Base-by-base conservation (phyloP, 1,140 invertebrate genomes). In the Achatina immaculata region DNA sequence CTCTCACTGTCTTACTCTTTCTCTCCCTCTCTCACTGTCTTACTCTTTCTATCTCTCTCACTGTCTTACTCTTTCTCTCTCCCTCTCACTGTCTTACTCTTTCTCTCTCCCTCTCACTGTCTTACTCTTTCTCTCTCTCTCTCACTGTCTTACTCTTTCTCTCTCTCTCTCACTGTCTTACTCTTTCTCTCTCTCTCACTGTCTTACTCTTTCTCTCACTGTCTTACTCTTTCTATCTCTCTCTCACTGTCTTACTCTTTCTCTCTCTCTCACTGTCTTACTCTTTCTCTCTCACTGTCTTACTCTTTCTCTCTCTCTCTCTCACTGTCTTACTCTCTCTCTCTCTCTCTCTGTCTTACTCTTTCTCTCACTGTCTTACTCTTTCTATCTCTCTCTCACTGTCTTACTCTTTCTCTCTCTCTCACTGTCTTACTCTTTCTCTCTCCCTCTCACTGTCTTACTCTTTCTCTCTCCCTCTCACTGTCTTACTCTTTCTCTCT, bases 131-230 rank as follows among this genome's bases (percentile, higher is more conserved):
- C 51, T 38, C 51, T 58, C 58, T 40, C 75, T 58, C 38, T n/a
- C 74, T 48, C 16, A 28, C 74, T 48, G 21, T n/a, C 48, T 48
- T 16, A 58, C 45, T 34, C 74, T 6, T 48, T 48, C 48, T 6
- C 74, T 48, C 2, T 1, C 74, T 48, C 74, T 6, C 51, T 48
- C 73, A 66, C 43, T 42, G n/a, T n/a, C n/a, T n/a, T 4, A 75
- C 73, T 45, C 43, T 7, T 40, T 40, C 42, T 72, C 36, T 72
- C n/a, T 19, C 36, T 38, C 36, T 72, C 34, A 28, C 34, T 72
- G 24, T 72, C 9, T 14, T 7, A 48, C 19, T 48, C 7, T 48
- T 48, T 7, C 45, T 11, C 19, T 48, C 45, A 48, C 45, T 48
- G 7, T 11, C 45, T 48, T 7, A 48, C 45, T 11, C 45, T 11